Evolutionary conservation across 2,797 vertebrate species (phyloP), one percentile per base, ranked within the genome.

Genomic region (Sebastes umbrosus): DNA sequence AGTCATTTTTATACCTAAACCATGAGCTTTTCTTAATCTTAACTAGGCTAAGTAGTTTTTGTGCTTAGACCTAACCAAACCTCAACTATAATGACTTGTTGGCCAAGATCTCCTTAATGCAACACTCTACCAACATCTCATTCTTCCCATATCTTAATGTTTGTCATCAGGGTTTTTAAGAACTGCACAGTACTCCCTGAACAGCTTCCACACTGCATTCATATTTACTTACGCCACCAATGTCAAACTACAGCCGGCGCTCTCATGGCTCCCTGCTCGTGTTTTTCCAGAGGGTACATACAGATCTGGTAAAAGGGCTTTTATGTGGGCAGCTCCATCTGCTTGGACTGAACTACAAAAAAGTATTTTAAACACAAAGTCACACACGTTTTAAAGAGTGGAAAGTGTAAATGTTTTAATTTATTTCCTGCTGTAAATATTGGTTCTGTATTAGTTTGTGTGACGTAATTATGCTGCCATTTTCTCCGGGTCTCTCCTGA

Each of bases 251-350:
- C 78, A 82, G 76, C 64, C 73, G 60, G 79, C 11, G 13, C 74
- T 75, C 84, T 64, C 71, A n/a, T 43, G 52, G 74, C 65, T 76
- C 20, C 55, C 57, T 54, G 75, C 65, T 83, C 32, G 43, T 72
- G 54, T 83, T 62, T 83, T 80, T 69, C 75, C 29, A 59, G 63
- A 78, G 78, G 65, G 20, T 73, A 70, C 72, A 79, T 55, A n/a
- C 69, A 71, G 6, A 63, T 63, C 75, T 79, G 8, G 52, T 71
- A 20, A 83, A 69, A 80, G 81, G 78, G 60, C 66, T 77, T 88
- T 82, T 62, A 73, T 75, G 81, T 88, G 75, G 83, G 84, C 57
- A 72, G 84, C 82, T 70, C 89, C 88, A 88, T 92, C 88, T 89
- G 86, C 24, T 80, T 73, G 65, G 54, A 66, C 27, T 27, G 25